These are phyloP conservation scores for Euclidia mi DNA, from an alignment of 2,888 invertebrate species.

Conservation along the genomic window DNA sequence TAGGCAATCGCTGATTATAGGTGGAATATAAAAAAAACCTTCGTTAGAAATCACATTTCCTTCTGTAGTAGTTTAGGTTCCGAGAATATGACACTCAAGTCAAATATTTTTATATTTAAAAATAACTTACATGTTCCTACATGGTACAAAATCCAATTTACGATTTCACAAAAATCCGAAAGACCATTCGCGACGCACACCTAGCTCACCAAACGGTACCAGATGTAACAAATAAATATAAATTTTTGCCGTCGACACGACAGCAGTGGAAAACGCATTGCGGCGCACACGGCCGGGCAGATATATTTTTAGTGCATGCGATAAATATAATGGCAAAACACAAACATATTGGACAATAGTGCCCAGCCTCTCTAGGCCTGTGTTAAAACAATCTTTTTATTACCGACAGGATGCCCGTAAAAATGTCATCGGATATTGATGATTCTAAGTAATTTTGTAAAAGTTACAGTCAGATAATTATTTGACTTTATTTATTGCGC, in stretches of 20 bases:
- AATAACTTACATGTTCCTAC: too few relatives aligned
- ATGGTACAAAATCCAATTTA: neutral
- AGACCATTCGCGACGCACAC: slow-evolving; percentile 1
- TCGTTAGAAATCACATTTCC: too few relatives aligned
- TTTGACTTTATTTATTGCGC: too few relatives aligned
- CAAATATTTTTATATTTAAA: too few relatives aligned
- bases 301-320: slow-evolving; percentile 48
- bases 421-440: slow-evolving; percentile 1
- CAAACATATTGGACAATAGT: slow-evolving; percentile 35
- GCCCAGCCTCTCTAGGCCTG: slow-evolving; percentile 18
- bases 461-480: too few relatives aligned
- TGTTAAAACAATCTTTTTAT: slow-evolving; percentile 17
- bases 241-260: slow-evolving; percentile 51
- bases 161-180: neutral
- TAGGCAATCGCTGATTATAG: too few relatives aligned
- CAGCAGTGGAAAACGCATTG: slow-evolving; percentile 53
- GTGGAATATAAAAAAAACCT: too few relatives aligned
- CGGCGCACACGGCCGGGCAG: slow-evolving; percentile 34
- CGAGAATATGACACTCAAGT: too few relatives aligned
- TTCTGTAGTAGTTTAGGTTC: too few relatives aligned
- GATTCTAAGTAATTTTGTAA: neutral
- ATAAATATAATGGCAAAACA: slow-evolving; percentile 51
- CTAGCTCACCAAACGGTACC: slow-evolving; percentile 30
- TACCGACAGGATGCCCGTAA: neutral
- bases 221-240: slow-evolving; percentile 59